Base-by-base conservation (phyloP, 2,888 invertebrate species). In the Clostera curtula region DNA sequence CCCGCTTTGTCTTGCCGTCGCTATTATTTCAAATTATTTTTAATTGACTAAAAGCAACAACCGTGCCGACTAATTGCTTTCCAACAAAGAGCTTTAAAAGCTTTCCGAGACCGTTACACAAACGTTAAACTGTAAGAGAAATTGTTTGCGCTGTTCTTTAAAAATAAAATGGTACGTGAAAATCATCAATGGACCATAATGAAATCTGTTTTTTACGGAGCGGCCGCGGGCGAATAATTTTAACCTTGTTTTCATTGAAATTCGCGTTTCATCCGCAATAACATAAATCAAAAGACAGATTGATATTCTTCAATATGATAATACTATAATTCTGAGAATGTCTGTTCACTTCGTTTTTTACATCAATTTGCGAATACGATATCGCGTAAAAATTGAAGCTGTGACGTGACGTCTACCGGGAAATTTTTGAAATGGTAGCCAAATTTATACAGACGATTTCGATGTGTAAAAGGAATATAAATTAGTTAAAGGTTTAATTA, bases 1-100 rank as follows among this genome's bases (percentile, higher is more conserved):
- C 55, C 38, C 60, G 56, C 71, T 63, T 44, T 49, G 59, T 63
- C 71, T 70, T 67, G 58, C 58, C 56, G 56, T 42, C 40, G 64
- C 67, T 73, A 74, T 77, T 74, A 77, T 73, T 77, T 67, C 60
- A 71, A 72, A 77, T 79, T 74, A 77, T 76, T 77, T 77, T 76
- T 77, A 77, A 77, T 77, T 77, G 73, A 68, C 63, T 68, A 72
- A 70, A 72, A 69, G 71, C 71, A 67, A 64, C 64, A 63, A 56
- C 61, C 54, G 59, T 59, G 55, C 40, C 54, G 60, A 66, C 67
- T 74, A 73, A 76, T 79, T 76, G 70, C 64, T 53, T 51, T 42
- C 39, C 56, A 47, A 53, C 63, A 61, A 59, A 66, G 59, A 57
- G 54, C 57, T 55, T 56, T 51, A 52, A 62, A 61, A 63, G 62